Evolutionary conservation across 2,797 vertebrate species (phyloP), one percentile per base, ranked within the genome.

Genomic region (Trachurus trachurus): DNA sequence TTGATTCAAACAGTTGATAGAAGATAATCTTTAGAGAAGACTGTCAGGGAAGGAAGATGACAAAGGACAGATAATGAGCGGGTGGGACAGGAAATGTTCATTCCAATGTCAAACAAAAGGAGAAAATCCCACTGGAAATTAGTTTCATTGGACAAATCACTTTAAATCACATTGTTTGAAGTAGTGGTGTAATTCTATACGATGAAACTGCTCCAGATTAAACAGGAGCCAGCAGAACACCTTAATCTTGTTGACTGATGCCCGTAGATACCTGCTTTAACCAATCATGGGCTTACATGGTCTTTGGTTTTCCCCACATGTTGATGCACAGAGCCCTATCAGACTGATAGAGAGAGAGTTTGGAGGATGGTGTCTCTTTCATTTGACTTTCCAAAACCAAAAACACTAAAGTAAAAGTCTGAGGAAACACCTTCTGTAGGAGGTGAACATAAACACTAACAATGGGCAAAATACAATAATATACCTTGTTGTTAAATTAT

Each of bases 1-100:
- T 72, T 71, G 66, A 76, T 83, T 68, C 53, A 68, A 81, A 75
- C 52, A 15, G 13, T 39, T 53, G 40, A 78, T 63, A 74, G 56
- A 42, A 61, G 29, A 49, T 15, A 21, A 21, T 71, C 16, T n/a
- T 42, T 40, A 64, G 66, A 52, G 65, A 72, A 61, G 2, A 9
- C 4, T 66, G 22, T 57, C 26, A 49, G 71, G 34, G 22, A 58
- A 13, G 37, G 9, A n/a, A 50, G 26, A 57, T 60, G 68, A 70
- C 47, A 69, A 57, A 72, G 61, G 21, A 63, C 11, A 40, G 53
- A 73, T 60, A 71, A 52, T 78, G 70, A 82, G 66, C 47, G 37
- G 76, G 49, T 1, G 16, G 29, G 9, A 49, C 0, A 17, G 7
- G 45, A 44, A 63, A 71, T 21, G 16, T 70, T 58, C 4, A 75